Conservation (phyloP, 2,797 vertebrate genomes). For the Amazona finschi region DNA sequence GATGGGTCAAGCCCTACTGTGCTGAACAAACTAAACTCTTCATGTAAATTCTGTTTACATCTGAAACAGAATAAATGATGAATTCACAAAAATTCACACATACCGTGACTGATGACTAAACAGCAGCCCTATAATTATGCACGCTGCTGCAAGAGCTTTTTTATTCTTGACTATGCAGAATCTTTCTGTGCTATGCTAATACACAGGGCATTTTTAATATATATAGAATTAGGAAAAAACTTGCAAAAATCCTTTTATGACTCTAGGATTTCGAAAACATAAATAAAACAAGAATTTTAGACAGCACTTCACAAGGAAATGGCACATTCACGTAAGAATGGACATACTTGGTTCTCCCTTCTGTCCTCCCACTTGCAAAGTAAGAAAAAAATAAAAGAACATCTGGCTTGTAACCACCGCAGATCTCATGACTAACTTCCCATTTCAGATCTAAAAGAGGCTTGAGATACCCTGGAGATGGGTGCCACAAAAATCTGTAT, state of each 20-base stretch:
- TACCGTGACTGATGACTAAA: conserved; percentile 27
- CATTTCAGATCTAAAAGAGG: conserved; percentile 31
- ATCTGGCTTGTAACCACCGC: conserved; percentile 30
- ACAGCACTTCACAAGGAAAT: background rate
- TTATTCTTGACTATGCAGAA: background rate
- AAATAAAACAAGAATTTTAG: background rate
- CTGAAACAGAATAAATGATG: background rate
- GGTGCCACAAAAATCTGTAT: background rate
- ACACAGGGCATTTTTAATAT: background rate
- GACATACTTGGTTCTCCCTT: background rate
- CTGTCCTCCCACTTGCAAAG: background rate
- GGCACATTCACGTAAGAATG: background rate
- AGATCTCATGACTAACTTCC: conserved; percentile 58
- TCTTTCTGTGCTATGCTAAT: background rate
- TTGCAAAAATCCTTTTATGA: background rate
- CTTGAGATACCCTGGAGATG: background rate
- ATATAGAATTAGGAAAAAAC: background rate
- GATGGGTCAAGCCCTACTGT: background rate
- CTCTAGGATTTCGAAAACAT: background rate
- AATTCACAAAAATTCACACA: background rate
- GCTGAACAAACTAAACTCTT: background rate
- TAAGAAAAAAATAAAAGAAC: background rate
- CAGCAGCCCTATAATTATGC: conserved; percentile 28
- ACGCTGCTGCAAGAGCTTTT: conserved; percentile 16
- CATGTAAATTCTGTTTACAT: background rate